These are phyloP conservation scores for Heloderma charlesbogerti DNA, from an alignment of 2,113 vertebrate genomes.

Conservation along the genomic window DNA sequence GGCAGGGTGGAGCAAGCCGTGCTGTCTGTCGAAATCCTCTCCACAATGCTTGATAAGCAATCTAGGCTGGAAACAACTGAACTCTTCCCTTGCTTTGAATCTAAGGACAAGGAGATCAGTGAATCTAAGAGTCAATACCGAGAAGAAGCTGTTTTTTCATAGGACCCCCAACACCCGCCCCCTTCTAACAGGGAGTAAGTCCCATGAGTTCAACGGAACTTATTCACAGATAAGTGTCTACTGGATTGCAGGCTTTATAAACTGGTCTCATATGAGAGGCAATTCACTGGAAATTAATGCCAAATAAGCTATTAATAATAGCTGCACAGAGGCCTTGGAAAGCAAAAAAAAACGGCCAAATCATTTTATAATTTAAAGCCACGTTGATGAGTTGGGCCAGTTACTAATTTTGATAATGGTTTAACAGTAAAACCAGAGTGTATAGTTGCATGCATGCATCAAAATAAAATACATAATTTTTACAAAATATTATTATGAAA, in stretches of 20 bases:
- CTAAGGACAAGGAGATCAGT: constrained; percentile 59
- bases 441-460: not conserved
- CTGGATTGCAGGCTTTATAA: not conserved
- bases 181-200: not conserved
- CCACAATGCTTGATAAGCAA: constrained; percentile 97
- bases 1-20: constrained; percentile 78
- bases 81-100: constrained; percentile 82
- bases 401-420: constrained; percentile 5
- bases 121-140: not conserved
- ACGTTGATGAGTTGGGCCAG: not conserved
- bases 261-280: not conserved
- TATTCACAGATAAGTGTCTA: not conserved
- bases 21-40: constrained; percentile 94
- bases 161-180: not conserved
- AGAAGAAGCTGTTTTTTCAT: not conserved
- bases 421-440: constrained; percentile 16
- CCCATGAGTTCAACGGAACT: not conserved
- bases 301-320: not conserved
- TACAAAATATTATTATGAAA: not conserved
- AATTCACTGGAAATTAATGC: constrained; percentile 1
- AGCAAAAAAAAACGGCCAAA: not conserved
- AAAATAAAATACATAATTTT: not conserved
- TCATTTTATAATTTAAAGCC: constrained; percentile 22
- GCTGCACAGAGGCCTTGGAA: not conserved
- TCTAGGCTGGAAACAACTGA: constrained; percentile 94